These are phyloP conservation scores for Axea sp. DNA, from an alignment of 2,888 invertebrate genomes.

Conservation along the genomic window DNA sequence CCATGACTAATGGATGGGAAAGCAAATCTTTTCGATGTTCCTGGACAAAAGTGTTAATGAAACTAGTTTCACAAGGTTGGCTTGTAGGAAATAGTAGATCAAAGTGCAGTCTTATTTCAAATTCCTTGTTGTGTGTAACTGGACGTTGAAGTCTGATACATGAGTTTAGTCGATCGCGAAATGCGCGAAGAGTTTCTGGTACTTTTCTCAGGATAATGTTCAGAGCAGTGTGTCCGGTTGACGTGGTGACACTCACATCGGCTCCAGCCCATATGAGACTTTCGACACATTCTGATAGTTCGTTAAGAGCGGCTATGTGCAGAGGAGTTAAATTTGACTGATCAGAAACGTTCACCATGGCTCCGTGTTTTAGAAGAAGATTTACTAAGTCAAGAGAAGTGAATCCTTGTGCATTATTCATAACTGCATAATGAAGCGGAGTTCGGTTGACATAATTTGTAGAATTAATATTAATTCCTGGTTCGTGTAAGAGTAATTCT, in stretches of 20 bases:
- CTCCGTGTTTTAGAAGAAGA: constrained; percentile 72
- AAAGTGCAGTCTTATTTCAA: constrained; percentile 77
- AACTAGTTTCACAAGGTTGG: constrained; percentile 78
- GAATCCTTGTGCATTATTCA: constrained; percentile 70
- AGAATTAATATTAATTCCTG: constrained; percentile 76
- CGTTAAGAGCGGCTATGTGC: constrained; percentile 80
- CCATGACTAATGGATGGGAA: constrained; percentile 80
- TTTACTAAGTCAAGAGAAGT: constrained; percentile 73
- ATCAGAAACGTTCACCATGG: constrained; percentile 76
- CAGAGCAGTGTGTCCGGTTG: constrained; percentile 78
- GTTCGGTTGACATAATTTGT: constrained; percentile 77
- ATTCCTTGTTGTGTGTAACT: constrained; percentile 75
- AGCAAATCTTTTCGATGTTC: constrained; percentile 79
- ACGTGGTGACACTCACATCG: constrained; percentile 79
- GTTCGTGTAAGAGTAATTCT: constrained; percentile 71
- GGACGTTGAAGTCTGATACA: constrained; percentile 75
- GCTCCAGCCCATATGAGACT: constrained; percentile 79
- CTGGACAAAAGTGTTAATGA: constrained; percentile 79
- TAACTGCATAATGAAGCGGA: constrained; percentile 79
- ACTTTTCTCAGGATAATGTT: constrained; percentile 79
- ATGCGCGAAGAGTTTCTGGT: constrained; percentile 78
- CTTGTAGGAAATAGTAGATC: constrained; percentile 76
- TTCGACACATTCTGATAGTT: constrained; percentile 79
- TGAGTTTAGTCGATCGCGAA: constrained; percentile 78
- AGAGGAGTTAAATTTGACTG: constrained; percentile 78